Base-by-base conservation (phyloP, 2,888 invertebrate species). In the Auanema freiburgensis region DNA sequence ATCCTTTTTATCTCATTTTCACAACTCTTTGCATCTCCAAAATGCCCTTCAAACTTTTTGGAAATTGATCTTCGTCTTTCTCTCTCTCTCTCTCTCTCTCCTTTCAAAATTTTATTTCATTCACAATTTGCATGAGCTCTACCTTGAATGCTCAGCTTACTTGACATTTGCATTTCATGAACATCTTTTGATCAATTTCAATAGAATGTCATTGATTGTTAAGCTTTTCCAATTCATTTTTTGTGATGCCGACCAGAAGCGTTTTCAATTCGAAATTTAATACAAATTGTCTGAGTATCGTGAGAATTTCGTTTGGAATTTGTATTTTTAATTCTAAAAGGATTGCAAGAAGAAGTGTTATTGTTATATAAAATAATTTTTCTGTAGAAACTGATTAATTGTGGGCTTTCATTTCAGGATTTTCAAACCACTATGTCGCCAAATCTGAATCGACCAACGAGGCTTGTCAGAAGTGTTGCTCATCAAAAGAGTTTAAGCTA, bases 401-500 rank as follows among this genome's bases (percentile, higher is more conserved):
- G 3, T 46, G 16, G 16, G 21, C 3, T 46, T 46, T 33, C 33
- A 3, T 33, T 33, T 33, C 33, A 33, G 33, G 33, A 33, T 8
- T 33, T 33, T 33, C 33, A 33, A 33, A 33, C 33, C 50, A 59
- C 71, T 49, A 74, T 74, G 73, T 71, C 73, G 56, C 73, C 73
- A 5, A 71, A 67, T 52, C 59, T 74, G n/a, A 61, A 68, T 18
- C 59, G 71, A 46, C 73, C 73, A 44, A 74, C 73, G 21, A 43
- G 71, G 63, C 67, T 67, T 58, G 71, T 71, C 11, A 69, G 49
- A 21, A 69, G 68, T 33, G 71, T 73, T 12, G 67, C 73, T 12
- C 76, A 77, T 50, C 73, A 77, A 56, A 74, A 69, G 44, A 77
- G 73, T 53, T 77, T 76, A 43, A 75, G 72, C 44, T 81, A 80